Percentiles rank a stretch among this genome's conserved stretches.
Conservation (phyloP, 1,140 invertebrate species). For the Drosophila kepulauana region DNA sequence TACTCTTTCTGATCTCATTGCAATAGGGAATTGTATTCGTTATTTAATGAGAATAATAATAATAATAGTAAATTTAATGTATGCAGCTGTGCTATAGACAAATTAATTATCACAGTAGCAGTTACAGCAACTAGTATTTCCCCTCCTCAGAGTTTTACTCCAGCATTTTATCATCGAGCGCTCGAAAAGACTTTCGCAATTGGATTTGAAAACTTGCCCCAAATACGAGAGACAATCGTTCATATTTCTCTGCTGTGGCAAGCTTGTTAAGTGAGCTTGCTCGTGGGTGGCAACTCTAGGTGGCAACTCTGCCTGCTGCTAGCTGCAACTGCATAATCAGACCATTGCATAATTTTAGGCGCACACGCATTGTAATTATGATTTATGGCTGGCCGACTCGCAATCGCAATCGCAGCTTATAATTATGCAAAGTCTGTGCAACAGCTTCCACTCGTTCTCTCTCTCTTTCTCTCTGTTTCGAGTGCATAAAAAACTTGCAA, state of each 20-base stretch:
- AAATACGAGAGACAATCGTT: not conserved
- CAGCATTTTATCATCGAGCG: too few relatives aligned
- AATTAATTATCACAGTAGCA: not conserved
- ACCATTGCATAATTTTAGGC: slow-evolving; percentile 74
- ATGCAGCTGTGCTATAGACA: too few relatives aligned
- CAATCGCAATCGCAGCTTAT: slow-evolving; percentile 77
- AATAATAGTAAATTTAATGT: too few relatives aligned
- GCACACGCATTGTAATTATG: slow-evolving; percentile 70
- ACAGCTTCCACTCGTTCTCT: not conserved
- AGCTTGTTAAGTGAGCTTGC: not conserved
- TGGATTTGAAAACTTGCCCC: not conserved
- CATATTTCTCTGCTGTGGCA: not conserved
- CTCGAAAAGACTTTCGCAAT: not conserved
- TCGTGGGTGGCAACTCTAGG: not conserved
- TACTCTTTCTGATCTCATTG: too few relatives aligned
- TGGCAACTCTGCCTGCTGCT: not conserved
- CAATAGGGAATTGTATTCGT: too few relatives aligned
- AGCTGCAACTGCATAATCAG: slow-evolving; percentile 62
- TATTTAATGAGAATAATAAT: too few relatives aligned
- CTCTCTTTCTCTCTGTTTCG: not conserved
- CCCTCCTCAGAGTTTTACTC: too few relatives aligned
- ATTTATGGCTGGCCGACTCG: slow-evolving; percentile 62
- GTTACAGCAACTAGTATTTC: not conserved
- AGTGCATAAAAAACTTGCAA: slow-evolving; percentile 46
- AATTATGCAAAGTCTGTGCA: slow-evolving; percentile 66